Evolutionary conservation across 1,140 invertebrate genomes (phyloP).

Genomic region (Bombus waltoni): DNA sequence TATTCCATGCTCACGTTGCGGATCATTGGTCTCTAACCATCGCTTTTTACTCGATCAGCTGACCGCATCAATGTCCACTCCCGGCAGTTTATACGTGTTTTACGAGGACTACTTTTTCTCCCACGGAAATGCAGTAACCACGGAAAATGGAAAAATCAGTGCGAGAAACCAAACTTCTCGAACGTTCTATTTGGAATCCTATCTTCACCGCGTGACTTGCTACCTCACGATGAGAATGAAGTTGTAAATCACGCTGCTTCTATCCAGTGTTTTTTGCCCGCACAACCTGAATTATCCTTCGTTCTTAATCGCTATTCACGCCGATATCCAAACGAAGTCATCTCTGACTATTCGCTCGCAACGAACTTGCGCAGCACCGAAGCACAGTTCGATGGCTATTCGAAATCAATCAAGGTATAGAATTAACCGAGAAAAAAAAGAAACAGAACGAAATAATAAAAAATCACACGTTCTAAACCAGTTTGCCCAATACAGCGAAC

Average conservation of each 20-base stretch:
- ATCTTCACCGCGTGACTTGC: neutral
- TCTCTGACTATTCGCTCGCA: neutral
- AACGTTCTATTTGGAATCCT: neutral
- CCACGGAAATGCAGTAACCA: neutral
- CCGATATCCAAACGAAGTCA: neutral
- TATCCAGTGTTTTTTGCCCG: neutral
- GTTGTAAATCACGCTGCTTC: neutral
- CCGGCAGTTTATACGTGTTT: neutral
- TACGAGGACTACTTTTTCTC: conserved; percentile 6
- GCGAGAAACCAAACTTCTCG: neutral
- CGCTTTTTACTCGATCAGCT: conserved; percentile 2
- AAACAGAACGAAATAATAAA: neutral
- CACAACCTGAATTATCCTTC: neutral
- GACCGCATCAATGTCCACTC: conserved; percentile 2
- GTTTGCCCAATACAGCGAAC: neutral
- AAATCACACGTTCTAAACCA: neutral
- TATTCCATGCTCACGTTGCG: conserved; percentile 1
- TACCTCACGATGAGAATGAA: neutral
- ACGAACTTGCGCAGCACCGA: neutral
- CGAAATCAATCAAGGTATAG: neutral
- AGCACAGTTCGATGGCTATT: neutral
- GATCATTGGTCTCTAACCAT: conserved; percentile 21
- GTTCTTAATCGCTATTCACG: neutral
- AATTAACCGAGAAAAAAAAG: neutral
- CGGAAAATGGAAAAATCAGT: neutral